Conservation (phyloP, 2,888 invertebrate genomes). For the Dryomyza anilis region DNA sequence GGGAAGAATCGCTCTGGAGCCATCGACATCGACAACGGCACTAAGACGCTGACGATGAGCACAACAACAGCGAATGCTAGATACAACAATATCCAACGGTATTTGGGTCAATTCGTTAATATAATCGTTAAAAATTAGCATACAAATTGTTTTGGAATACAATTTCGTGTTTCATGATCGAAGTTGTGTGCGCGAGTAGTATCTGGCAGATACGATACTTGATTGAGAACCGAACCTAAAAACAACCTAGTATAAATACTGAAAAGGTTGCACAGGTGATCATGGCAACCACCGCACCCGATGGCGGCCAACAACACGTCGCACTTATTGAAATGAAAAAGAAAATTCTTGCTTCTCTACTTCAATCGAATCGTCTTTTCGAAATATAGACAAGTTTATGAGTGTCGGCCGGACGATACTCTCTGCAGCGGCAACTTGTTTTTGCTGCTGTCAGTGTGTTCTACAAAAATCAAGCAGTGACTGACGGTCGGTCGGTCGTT, state of each 20-base stretch:
- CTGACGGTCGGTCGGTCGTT: not conserved
- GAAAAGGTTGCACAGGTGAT: no score
- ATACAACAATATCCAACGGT: slow-evolving; percentile 39
- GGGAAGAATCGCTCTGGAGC: no score
- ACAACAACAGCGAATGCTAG: not conserved
- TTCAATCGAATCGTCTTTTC: not conserved
- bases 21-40: no score
- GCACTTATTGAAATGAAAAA: no score
- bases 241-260: not conserved
- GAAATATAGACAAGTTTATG: not conserved
- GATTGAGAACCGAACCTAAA: not conserved
- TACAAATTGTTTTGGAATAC: slow-evolving; percentile 34
- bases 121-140: slow-evolving; percentile 52
- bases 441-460: not conserved
- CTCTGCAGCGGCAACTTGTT: not conserved
- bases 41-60: not conserved
- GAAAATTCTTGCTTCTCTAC: not conserved
- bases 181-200: not conserved
- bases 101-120: slow-evolving; percentile 58
- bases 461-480: not conserved
- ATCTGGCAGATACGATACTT: not conserved
- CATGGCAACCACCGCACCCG: no score
- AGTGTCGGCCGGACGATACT: not conserved
- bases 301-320: no score
- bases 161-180: not conserved